Conservation (phyloP, 2,797 vertebrate genomes). For the Bradypodion pumilum region DNA sequence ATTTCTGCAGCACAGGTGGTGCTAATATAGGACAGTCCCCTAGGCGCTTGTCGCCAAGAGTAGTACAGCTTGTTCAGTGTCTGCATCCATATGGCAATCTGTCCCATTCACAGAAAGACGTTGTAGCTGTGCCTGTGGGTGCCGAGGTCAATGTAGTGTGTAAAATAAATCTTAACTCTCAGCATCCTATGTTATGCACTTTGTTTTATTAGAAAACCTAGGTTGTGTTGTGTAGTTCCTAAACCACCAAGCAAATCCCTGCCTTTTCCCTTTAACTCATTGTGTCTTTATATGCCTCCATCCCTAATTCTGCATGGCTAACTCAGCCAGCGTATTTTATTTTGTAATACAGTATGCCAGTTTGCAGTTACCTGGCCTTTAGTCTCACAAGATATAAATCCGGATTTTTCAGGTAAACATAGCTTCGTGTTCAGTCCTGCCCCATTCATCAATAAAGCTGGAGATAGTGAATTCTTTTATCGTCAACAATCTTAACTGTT, state of each 20-base stretch:
- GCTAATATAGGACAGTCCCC: slow-evolving; percentile 91
- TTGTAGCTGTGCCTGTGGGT: slow-evolving; percentile 75
- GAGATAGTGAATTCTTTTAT: not conserved
- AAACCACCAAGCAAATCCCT: slow-evolving; percentile 50
- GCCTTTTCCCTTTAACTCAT: slow-evolving; percentile 32
- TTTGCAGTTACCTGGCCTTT: slow-evolving; percentile 66
- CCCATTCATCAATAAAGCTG: not conserved
- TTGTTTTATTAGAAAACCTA: slow-evolving; percentile 74
- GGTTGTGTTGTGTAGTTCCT: slow-evolving; percentile 54
- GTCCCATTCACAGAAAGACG: slow-evolving; percentile 83
- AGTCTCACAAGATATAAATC: slow-evolving; percentile 51
- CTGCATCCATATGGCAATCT: slow-evolving; percentile 89
- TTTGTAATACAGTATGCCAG: slow-evolving; percentile 61
- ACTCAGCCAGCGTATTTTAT: slow-evolving; percentile 63
- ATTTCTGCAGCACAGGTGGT: slow-evolving; percentile 85
- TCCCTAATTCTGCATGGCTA: slow-evolving; percentile 60
- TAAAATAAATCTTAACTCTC: slow-evolving; percentile 70
- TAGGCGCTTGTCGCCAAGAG: slow-evolving; percentile 89
- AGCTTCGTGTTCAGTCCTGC: not conserved
- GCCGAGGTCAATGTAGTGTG: slow-evolving; percentile 77
- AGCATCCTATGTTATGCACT: slow-evolving; percentile 73
- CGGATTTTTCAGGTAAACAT: slow-evolving; percentile 30
- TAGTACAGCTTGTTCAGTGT: slow-evolving; percentile 90
- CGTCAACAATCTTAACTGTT: not conserved
- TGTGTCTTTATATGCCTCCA: slow-evolving; percentile 20